A percentile compares a stretch with the other conserved stretches of the same genome.
Evolutionary conservation across 1,140 invertebrate species (phyloP).

Genomic region (Drosophila fuyamai): DNA sequence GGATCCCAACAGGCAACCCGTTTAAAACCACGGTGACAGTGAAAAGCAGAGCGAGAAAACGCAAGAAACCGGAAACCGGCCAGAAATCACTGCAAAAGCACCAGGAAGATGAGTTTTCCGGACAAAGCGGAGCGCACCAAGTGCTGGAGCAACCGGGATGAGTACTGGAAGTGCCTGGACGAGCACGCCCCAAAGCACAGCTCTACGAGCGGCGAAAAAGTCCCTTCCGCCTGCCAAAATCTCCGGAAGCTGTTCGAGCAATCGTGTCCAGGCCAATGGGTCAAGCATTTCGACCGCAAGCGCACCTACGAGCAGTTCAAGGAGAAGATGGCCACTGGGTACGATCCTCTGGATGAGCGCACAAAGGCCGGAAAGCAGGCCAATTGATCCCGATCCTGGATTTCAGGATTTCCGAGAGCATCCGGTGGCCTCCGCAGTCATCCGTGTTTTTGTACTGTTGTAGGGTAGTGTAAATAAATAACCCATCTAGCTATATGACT

Average conservation of each 20-base stretch:
- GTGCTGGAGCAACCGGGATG: slow-evolving; percentile 94
- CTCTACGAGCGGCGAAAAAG: slow-evolving; percentile 79
- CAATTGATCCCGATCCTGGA: slow-evolving; percentile 20
- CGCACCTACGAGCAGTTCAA: slow-evolving; percentile 95
- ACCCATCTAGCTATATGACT: slow-evolving; percentile 36
- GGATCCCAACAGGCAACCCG: no score
- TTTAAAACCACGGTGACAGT: not conserved
- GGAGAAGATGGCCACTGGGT: slow-evolving; percentile 94
- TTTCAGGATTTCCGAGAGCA: not conserved
- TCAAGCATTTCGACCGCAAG: slow-evolving; percentile 97
- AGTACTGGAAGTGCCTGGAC: slow-evolving; percentile 96
- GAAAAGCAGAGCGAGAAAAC: not conserved
- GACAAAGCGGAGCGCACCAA: slow-evolving; percentile 91
- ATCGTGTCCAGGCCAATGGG: slow-evolving; percentile 94
- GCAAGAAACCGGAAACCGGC: not conserved
- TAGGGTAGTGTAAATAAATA: slow-evolving; percentile 64
- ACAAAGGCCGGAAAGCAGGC: slow-evolving; percentile 24
- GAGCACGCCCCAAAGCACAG: slow-evolving; percentile 86
- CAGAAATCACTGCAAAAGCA: slow-evolving; percentile 7
- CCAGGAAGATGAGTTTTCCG: slow-evolving; percentile 91
- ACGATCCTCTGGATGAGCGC: slow-evolving; percentile 87
- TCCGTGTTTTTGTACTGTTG: slow-evolving; percentile 54
- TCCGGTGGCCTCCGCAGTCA: not conserved
- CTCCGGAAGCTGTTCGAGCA: slow-evolving; percentile 92
- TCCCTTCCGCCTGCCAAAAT: slow-evolving; percentile 88